A percentile compares a stretch with the other conserved stretches of the same genome.
These are phyloP conservation scores for Tetropium fuscum DNA, from an alignment of 2,888 invertebrate species.

Conservation along the genomic window DNA sequence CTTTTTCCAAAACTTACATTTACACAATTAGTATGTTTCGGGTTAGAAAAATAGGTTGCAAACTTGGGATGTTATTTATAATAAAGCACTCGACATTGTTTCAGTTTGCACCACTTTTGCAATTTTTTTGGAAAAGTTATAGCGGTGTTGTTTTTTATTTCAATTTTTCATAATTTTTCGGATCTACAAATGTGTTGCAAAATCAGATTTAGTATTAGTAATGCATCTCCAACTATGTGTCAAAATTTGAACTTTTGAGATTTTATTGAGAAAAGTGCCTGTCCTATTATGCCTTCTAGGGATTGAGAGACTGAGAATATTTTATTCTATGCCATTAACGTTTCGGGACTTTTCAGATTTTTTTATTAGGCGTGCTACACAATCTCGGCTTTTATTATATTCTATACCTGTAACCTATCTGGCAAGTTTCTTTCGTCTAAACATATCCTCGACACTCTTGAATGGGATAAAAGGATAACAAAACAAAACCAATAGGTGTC, in stretches of 20 bases:
- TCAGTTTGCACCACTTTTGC: too few relatives aligned
- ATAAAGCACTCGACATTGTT: too few relatives aligned
- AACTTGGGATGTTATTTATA: too few relatives aligned
- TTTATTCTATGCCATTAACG: conserved; percentile 1
- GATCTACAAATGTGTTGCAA: too few relatives aligned
- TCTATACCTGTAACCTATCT: conserved; percentile 1
- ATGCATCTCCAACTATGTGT: background rate
- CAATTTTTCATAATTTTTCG: too few relatives aligned
- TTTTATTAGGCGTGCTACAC: conserved; percentile 5
- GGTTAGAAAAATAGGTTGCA: too few relatives aligned
- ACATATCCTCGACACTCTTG: conserved; percentile 18
- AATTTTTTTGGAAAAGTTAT: too few relatives aligned
- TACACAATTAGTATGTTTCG: too few relatives aligned
- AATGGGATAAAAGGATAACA: conserved; percentile 33
- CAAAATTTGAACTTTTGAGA: too few relatives aligned
- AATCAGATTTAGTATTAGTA: background rate
- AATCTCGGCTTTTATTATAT: background rate
- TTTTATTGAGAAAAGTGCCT: too few relatives aligned
- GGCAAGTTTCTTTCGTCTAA: conserved; percentile 15
- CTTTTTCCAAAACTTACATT: too few relatives aligned
- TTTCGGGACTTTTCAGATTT: background rate
- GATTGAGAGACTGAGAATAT: background rate
- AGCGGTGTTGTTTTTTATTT: too few relatives aligned
- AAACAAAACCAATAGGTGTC: conserved; percentile 33
- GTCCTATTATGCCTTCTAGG: background rate